These are phyloP conservation scores for Haliclona indistincta DNA, from an alignment of 37 sponge, comb jelly and placozoan species.

Conservation along the genomic window DNA sequence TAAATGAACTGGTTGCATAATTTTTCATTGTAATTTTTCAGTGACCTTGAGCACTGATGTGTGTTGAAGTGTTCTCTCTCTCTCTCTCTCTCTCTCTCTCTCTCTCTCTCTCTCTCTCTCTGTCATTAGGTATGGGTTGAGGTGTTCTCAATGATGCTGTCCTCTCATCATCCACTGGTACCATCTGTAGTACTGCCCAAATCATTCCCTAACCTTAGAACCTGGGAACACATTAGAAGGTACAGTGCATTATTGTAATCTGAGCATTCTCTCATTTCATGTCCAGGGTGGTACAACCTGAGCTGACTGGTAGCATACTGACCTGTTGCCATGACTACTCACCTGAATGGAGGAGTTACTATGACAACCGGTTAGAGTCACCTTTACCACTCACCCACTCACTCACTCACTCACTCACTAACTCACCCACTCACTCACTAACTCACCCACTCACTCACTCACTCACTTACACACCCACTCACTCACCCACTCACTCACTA, in stretches of 20 bases:
- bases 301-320: conserved; percentile 75
- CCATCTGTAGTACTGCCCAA: conserved; percentile 74
- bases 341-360: conserved; percentile 79
- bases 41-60: too few species aligned
- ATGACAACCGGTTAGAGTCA: conserved; percentile 84
- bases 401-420: too few species aligned
- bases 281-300: conserved; percentile 43
- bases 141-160: background rate
- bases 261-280: background rate
- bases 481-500: too few species aligned
- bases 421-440: too few species aligned
- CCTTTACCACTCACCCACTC: too few species aligned
- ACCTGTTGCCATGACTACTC: conserved; percentile 78
- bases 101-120: too few species aligned
- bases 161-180: conserved; percentile 22
- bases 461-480: too few species aligned
- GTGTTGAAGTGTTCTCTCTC: too few species aligned
- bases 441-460: too few species aligned
- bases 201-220: conserved; percentile 65
- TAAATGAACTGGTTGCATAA: too few species aligned
- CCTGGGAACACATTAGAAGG: conserved; percentile 72
- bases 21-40: too few species aligned
- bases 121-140: conserved; percentile 65
- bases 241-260: background rate
- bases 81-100: too few species aligned